Evolutionary conservation across 1,140 invertebrate genomes (phyloP).

Genomic region (Charaxes varanes): DNA sequence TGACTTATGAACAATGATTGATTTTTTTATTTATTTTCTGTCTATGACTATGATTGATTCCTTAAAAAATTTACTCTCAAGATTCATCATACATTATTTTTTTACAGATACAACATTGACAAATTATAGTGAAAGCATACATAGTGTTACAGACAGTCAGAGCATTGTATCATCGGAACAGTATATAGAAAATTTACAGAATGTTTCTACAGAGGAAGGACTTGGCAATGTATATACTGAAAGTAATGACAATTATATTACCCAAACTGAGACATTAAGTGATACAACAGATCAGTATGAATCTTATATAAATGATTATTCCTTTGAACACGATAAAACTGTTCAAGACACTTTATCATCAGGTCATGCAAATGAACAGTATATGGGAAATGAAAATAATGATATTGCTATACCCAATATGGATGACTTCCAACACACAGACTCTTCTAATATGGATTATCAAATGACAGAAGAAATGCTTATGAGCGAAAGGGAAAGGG

Average conservation of each 20-base stretch:
- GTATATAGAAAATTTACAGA: slow-evolving; percentile 45
- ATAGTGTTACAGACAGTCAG: slow-evolving; percentile 33
- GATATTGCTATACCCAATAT: slow-evolving; percentile 42
- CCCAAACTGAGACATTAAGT: slow-evolving; percentile 42
- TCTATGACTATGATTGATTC: no score
- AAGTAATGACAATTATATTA: slow-evolving; percentile 37
- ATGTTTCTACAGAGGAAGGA: slow-evolving; percentile 37
- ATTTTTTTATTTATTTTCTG: no score
- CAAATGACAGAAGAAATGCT: slow-evolving; percentile 54
- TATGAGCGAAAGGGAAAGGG: slow-evolving; percentile 76
- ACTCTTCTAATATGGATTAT: slow-evolving; percentile 39
- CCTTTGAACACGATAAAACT: slow-evolving; percentile 38
- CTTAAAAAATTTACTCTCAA: background rate
- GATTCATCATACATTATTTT: background rate
- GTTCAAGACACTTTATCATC: slow-evolving; percentile 31
- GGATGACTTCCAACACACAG: slow-evolving; percentile 47
- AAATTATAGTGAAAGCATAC: slow-evolving; percentile 56
- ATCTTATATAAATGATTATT: slow-evolving; percentile 54
- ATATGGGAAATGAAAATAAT: slow-evolving; percentile 24
- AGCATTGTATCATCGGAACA: slow-evolving; percentile 35
- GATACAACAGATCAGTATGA: slow-evolving; percentile 56
- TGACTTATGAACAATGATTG: no score
- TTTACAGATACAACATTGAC: slow-evolving; percentile 58
- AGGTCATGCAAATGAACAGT: slow-evolving; percentile 22
- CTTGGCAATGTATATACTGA: slow-evolving; percentile 58